Base-by-base conservation (phyloP, 2,888 invertebrate genomes). In the Eucera pruinosa region DNA sequence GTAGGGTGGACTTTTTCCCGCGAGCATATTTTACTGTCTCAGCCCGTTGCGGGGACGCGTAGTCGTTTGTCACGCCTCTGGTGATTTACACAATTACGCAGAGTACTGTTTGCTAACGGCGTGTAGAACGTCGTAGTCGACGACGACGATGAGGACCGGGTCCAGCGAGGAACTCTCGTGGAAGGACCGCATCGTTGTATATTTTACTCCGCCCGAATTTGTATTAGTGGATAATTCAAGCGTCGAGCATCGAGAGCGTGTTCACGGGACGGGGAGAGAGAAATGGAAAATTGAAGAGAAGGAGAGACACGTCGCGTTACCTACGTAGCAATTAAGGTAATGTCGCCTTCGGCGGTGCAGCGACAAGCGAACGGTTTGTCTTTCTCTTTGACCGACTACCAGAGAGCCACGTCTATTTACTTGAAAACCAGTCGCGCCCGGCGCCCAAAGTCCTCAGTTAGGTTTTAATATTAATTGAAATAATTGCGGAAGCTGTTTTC, bases 281-380 rank as follows among this genome's bases (percentile, higher is more conserved):
- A 15, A 11, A 5, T 2, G 36, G 9, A 11, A 11, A 36, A 36
- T 9, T 36, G 9, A 58, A 43, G 23, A 11, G 54, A n/a, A 27
- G 33, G 41, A 9, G 52, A 41, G 23, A 23, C 15, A 27, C 60
- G 57, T 61, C 57, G 55, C 61, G 70, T 60, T 78, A 66, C 65
- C 66, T 70, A 69, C 70, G 68, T 71, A 75, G 83, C 86, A 90
- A 90, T 90, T 89, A 88, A 85, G 85, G 84, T 89, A 88, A 88
- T 89, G 87, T 87, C 83, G 86, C 86, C 83, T 83, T 85, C 78
- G 85, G 85, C 81, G 72, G 48, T 77, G 50, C 60, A 39, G 18
- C 67, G 60, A 43, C 72, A 58, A 68, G 36, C 41, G 30, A 48
- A 33, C 57, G 20, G 55, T 65, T 74, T 52, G 62, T 55, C 62